Base-by-base conservation (phyloP, 2,888 invertebrate genomes). In the Pristionchus fissidentatus region DNA sequence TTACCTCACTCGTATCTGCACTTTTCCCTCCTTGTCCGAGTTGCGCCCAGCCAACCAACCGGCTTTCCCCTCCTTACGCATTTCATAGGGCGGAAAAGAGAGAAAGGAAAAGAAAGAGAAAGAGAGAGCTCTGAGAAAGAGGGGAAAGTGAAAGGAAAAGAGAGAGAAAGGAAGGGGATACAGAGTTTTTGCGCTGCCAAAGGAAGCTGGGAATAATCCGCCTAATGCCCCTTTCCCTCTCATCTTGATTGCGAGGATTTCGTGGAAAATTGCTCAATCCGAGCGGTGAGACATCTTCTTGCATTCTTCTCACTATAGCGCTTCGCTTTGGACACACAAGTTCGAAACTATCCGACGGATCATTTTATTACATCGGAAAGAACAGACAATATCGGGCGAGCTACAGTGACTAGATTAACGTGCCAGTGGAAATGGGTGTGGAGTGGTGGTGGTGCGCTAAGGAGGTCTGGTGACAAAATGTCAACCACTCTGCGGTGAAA, bases 171-270 rank as follows among this genome's bases (percentile, higher is more conserved):
- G n/a, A 26, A 29, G 60, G 43, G 70, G 70, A 70, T 70, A 70
- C 70, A 38, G 43, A 70, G 41, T 70, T 70, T 70, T 70, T 26
- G 70, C 70, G 70, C 22, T 70, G 70, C 38, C 70, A 66, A 19
- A 15, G 62, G 32, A 13, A 43, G 41, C 22, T 3, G 70, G 43
- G 70, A 70, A 41, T 62, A 70, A 70, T 70, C 70, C 70, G 5
- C 3, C 43, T 41, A 70, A 41, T 32, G n/a, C 70, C 32, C 60
- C 60, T 43, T 70, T 70, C 70, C 38, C 55, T 55, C 22, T n/a
- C 35, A 62, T 10, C 41, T 5, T n/a, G 43, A 43, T 70, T 70
- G 26, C 70, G 41, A 22, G 3, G 29, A 19, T 66, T 60, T 60
- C 32, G n/a, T n/a, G n/a, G 60, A 60, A 60, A 60, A 60, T 60